phyloP scores from a whole-genome alignment of 2,113 vertebrate species.

The Zapus hudsonius region DNA sequence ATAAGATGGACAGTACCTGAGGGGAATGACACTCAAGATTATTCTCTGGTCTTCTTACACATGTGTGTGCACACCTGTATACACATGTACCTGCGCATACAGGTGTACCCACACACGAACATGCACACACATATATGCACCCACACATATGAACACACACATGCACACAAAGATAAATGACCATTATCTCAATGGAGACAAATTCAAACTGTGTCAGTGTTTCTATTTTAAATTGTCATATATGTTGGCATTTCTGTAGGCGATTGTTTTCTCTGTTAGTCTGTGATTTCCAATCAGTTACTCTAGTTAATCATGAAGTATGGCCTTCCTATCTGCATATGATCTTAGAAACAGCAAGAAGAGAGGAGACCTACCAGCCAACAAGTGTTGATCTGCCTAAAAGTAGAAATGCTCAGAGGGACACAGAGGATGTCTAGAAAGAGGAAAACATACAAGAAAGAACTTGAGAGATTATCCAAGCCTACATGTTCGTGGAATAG shows the following conservation, averaged over 20 bases:
- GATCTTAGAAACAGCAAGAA: slow-evolving; percentile 14
- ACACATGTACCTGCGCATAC: too few species aligned
- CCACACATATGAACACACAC: neutral
- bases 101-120: too few species aligned
- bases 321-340: neutral
- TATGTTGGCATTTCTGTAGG: neutral
- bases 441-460: neutral
- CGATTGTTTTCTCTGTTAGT: neutral
- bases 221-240: too few species aligned
- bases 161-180: neutral
- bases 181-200: neutral
- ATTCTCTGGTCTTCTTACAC: too few species aligned
- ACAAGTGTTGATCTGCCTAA: neutral
- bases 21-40: too few species aligned
- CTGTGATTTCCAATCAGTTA: neutral
- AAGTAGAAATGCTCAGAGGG: slow-evolving; percentile 26
- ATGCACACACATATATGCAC: too few species aligned
- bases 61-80: too few species aligned
- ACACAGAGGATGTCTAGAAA: neutral
- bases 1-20: too few species aligned
- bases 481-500: neutral
- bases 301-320: neutral
- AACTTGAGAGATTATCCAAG: neutral
- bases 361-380: neutral
- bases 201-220: neutral